A percentile compares a stretch with the other conserved stretches of the same genome.
These are phyloP conservation scores for Drosophila yooni DNA, from an alignment of 2,888 invertebrate genomes.

Conservation along the genomic window DNA sequence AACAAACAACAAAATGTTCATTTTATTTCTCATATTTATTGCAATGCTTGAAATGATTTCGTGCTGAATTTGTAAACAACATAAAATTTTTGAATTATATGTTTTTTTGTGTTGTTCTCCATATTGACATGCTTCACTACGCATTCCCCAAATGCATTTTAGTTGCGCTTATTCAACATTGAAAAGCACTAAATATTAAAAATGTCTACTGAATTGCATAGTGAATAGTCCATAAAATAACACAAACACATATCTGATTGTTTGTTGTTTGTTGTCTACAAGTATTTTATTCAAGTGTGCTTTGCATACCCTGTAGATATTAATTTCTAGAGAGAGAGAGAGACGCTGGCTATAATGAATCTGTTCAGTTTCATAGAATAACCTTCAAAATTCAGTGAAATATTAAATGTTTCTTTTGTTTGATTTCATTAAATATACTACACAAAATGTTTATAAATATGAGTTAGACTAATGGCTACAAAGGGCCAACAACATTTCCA, in stretches of 20 bases:
- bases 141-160: conserved; percentile 45
- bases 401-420: background rate
- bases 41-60: conserved; percentile 25
- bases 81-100: conserved; percentile 2
- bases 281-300: conserved; percentile 38
- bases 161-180: conserved; percentile 44
- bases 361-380: background rate
- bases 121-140: conserved; percentile 3
- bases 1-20: conserved; percentile 1
- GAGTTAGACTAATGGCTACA: no score
- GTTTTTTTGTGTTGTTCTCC: background rate
- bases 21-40: conserved; percentile 7
- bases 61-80: conserved; percentile 34
- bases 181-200: conserved; percentile 43
- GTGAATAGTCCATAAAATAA: conserved; percentile 21
- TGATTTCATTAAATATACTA: background rate
- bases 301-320: background rate
- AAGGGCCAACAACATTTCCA: fast-evolving
- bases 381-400: background rate
- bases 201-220: background rate
- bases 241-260: conserved; percentile 3
- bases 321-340: no score
- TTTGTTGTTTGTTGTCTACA: conserved; percentile 1
- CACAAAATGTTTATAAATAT: no score
- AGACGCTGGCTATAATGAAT: background rate